These are phyloP conservation scores for Hydropotes inermis DNA, from an alignment of 2,113 vertebrate species.

Conservation along the genomic window DNA sequence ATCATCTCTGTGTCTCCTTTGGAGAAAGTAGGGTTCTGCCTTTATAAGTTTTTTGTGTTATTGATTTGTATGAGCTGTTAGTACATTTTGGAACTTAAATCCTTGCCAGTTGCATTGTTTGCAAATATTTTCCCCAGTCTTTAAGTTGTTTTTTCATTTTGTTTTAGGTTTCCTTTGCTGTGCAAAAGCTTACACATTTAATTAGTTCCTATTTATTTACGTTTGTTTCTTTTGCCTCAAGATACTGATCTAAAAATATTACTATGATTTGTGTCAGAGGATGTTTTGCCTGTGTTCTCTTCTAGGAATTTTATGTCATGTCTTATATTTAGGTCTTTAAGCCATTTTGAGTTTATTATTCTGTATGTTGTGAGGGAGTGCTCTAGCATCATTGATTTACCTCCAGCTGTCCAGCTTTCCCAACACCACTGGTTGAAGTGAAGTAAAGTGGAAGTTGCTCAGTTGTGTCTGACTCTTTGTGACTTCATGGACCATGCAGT, in stretches of 20 bases:
- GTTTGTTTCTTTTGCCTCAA: background rate
- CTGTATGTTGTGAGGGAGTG: background rate
- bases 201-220: background rate
- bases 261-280: background rate
- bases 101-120: background rate
- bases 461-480: background rate
- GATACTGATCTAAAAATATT: background rate
- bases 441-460: background rate
- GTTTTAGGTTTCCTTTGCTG: background rate
- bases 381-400: background rate
- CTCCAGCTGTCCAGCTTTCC: background rate
- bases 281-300: background rate
- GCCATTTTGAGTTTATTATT: background rate
- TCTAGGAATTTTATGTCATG: background rate
- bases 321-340: background rate
- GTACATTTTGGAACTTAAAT: background rate
- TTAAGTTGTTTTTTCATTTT: background rate
- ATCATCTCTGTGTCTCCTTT: background rate
- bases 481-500: background rate
- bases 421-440: background rate
- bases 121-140: background rate
- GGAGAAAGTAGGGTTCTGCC: background rate
- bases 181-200: background rate
- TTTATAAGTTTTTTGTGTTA: background rate
- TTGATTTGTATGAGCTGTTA: background rate